These are phyloP conservation scores for Butorides virescens DNA, from an alignment of 2,113 vertebrate species.

Conservation along the genomic window DNA sequence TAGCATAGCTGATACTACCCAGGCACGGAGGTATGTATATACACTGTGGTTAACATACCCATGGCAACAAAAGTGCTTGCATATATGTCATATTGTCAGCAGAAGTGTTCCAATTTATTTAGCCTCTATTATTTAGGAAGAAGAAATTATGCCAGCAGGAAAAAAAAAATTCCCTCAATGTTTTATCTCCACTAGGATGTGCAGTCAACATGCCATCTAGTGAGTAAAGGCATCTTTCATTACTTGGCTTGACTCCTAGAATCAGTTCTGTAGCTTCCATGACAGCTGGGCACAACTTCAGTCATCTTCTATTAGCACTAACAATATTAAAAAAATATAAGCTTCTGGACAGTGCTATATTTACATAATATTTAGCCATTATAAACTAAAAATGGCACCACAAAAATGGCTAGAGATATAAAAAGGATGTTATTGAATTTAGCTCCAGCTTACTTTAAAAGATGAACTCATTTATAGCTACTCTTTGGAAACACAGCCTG, in stretches of 20 bases:
- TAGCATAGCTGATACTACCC: background rate
- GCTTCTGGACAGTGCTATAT: background rate
- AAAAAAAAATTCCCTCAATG: background rate
- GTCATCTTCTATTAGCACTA: background rate
- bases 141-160: background rate
- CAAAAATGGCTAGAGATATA: background rate
- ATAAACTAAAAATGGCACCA: background rate
- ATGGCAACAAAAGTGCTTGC: background rate
- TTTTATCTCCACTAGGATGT: background rate
- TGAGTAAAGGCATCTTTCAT: background rate
- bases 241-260: background rate
- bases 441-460: background rate
- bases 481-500: background rate
- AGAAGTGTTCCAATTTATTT: background rate
- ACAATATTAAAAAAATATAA: background rate
- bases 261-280: background rate
- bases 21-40: background rate
- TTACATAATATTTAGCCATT: background rate
- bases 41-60: rapidly evolving
- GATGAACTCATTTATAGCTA: background rate
- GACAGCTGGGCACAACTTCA: background rate
- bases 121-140: background rate
- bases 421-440: background rate
- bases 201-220: background rate
- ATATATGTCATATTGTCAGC: background rate